Conservation (phyloP, 2,797 vertebrate genomes). For the Mycteria americana region DNA sequence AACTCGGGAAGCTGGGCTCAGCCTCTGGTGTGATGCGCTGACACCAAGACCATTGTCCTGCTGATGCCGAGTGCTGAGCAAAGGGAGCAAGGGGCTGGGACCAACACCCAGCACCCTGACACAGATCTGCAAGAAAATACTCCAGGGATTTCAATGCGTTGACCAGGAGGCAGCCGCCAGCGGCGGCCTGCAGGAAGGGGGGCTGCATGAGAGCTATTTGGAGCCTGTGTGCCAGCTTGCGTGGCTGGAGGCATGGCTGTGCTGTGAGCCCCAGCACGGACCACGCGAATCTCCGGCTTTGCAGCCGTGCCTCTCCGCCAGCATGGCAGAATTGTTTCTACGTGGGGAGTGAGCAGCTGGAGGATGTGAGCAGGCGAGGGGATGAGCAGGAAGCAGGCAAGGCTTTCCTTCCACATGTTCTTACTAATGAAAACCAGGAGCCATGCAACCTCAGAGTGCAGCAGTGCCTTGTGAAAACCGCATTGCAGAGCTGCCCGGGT, state of each 20-base stretch:
- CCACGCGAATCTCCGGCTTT: background rate
- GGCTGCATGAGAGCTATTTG: background rate
- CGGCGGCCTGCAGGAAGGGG: fast-evolving
- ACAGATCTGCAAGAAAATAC: background rate
- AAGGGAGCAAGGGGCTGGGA: background rate
- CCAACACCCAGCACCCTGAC: background rate
- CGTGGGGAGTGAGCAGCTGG: fast-evolving
- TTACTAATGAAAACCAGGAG: background rate
- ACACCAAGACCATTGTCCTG: background rate
- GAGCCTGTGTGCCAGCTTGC: background rate
- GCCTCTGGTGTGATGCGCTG: background rate
- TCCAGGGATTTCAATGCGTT: background rate
- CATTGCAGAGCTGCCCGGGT: fast-evolving
- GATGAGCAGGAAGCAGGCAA: background rate
- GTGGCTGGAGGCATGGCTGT: background rate
- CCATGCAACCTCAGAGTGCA: background rate
- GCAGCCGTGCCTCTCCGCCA: background rate
- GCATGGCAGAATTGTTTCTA: background rate
- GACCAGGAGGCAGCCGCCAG: background rate
- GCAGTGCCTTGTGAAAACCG: background rate
- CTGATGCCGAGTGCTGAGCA: background rate
- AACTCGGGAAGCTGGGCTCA: background rate
- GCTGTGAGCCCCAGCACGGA: background rate
- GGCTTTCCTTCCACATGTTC: background rate
- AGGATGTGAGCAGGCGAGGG: background rate